phyloP scores from a whole-genome alignment of 2,797 vertebrate genomes.

The Tapera naevia region DNA sequence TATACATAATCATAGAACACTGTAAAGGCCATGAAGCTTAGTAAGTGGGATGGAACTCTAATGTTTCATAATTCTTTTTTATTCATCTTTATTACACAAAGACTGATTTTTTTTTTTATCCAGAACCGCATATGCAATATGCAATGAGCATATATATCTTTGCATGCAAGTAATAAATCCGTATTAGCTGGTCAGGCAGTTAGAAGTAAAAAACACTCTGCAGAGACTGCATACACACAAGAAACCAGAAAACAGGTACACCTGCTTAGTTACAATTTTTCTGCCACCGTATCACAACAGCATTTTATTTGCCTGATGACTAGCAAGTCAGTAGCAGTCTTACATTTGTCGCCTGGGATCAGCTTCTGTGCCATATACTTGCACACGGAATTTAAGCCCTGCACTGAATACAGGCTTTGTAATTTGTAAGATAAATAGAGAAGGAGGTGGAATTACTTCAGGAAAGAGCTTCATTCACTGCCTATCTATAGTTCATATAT shows the following conservation, averaged over 20 bases:
- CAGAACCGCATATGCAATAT: neutral
- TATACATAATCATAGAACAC: rapidly evolving
- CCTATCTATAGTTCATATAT: neutral
- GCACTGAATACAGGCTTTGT: too few species aligned
- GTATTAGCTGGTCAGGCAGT: neutral
- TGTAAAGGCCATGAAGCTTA: neutral
- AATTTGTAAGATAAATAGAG: neutral
- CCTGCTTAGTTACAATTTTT: neutral
- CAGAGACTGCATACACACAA: neutral
- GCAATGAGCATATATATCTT: neutral
- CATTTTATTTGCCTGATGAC: too few species aligned
- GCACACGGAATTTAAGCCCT: neutral
- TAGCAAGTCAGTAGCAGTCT: neutral
- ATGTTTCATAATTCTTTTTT: neutral
- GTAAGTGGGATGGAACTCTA: neutral
- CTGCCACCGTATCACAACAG: too few species aligned
- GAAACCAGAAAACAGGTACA: rapidly evolving
- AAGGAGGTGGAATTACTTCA: neutral
- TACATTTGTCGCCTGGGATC: neutral
- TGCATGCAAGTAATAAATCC: neutral
- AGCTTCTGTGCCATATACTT: neutral
- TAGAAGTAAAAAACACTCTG: neutral
- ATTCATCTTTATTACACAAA: neutral
- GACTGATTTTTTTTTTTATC: neutral
- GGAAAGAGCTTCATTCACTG: neutral